Evolutionary conservation across 2,797 vertebrate species (phyloP), one percentile per base, ranked within the genome.

Genomic region (Yasuhikotakia modesta): DNA sequence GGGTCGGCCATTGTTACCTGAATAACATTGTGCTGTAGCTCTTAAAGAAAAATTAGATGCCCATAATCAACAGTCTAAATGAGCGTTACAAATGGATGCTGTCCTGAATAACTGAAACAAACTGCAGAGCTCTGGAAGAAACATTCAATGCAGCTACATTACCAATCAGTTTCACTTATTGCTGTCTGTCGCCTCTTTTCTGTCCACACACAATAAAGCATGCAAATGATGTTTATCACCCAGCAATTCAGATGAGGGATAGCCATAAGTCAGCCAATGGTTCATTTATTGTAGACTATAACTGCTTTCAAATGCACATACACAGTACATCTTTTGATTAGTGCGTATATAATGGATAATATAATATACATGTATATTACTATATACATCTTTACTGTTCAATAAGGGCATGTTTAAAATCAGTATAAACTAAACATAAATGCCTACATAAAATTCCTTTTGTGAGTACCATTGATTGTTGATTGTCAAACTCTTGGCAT

Each of bases 171-270:
- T 46, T 17, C 39, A 45, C 48, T 69, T 69, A 77, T 35, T 69
- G 39, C 22, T 32, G 22, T 53, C 50, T 71, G 24, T 48, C 43
- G 14, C 14, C 24, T 66, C 39, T 74, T 21, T 75, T n/a, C 53
- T 67, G 61, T 71, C 39, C 64, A 50, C 52, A 69, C 53, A 67
- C 48, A 78, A 19, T 35, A 30, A 39, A 35, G 39, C 67, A 57
- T 74, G 86, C 87, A 85, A 52, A 60, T 82, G 82, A 69, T 83
- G 72, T 84, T 82, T 84, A 85, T 84, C 80, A 78, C 16, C 67
- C 70, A 63, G 52, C 22, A 46, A 79, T 2, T 70, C 27, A 55
- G 58, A 43, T 65, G 19, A 45, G 24, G 39, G 43, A 35, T 27
- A 22, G 14, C 21, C n/a, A 53, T 64, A 66, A 45, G 45, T 66